Conservation (phyloP, 2,888 invertebrate species). For the Meandrusa payeni region DNA sequence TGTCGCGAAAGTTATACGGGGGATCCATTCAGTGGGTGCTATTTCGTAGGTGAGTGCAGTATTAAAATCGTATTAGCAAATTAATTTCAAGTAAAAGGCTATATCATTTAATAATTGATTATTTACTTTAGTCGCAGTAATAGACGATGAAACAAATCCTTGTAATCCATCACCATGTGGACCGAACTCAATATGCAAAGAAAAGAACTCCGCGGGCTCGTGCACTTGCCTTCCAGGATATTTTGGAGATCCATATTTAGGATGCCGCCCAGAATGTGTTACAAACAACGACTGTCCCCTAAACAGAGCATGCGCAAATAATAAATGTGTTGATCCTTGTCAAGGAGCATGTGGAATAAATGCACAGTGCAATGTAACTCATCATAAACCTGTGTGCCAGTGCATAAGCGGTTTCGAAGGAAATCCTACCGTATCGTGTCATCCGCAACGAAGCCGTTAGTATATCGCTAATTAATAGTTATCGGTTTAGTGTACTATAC, state of each 20-base stretch:
- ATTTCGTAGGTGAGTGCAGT: conserved; percentile 62
- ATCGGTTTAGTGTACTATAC: too few relatives aligned
- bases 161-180: conserved; percentile 94
- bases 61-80: neutral
- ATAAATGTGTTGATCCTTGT: conserved; percentile 92
- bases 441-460: conserved; percentile 66
- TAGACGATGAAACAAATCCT: conserved; percentile 85
- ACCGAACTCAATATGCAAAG: conserved; percentile 91
- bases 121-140: conserved; percentile 76
- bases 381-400: conserved; percentile 90
- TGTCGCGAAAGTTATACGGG: conserved; percentile 90
- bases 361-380: conserved; percentile 89
- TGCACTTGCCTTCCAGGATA: conserved; percentile 91
- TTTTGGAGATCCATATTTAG: conserved; percentile 92
- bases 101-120: neutral
- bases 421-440: conserved; percentile 84
- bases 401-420: conserved; percentile 90
- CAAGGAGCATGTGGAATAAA: conserved; percentile 90
- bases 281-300: conserved; percentile 89
- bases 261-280: conserved; percentile 92
- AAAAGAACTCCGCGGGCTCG: conserved; percentile 90
- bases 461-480: conserved; percentile 30
- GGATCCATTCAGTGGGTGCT: conserved; percentile 91
- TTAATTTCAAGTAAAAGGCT: neutral
- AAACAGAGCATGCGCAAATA: conserved; percentile 89